These are phyloP conservation scores for Nasonovia ribisnigri DNA, from an alignment of 2,888 invertebrate genomes.

Conservation along the genomic window DNA sequence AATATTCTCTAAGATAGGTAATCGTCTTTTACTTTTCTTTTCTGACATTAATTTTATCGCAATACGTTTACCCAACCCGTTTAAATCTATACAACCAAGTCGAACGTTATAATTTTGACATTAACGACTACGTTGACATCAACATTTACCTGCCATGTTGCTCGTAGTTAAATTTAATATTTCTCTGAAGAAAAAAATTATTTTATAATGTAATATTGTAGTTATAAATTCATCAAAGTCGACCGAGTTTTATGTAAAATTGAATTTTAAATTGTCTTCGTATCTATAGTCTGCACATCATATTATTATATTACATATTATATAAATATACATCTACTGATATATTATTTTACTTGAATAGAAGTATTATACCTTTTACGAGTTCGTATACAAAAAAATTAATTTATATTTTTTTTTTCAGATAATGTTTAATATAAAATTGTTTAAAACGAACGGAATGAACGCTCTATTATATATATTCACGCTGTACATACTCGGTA, in stretches of 20 bases:
- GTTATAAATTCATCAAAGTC: background rate
- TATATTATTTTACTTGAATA: background rate
- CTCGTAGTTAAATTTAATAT: background rate
- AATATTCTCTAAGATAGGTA: background rate
- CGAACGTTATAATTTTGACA: background rate
- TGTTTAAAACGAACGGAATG: background rate
- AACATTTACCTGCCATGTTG: background rate
- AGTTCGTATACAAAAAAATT: background rate
- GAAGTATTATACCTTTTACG: background rate
- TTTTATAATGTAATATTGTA: background rate
- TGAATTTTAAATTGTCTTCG: background rate
- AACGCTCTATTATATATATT: slow-evolving; percentile 48
- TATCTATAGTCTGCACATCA: background rate
- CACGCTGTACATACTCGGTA: slow-evolving; percentile 52
- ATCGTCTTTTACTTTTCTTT: background rate
- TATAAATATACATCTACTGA: no score
- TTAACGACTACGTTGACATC: background rate
- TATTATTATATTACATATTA: background rate
- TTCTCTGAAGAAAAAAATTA: background rate
- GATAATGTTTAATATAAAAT: slow-evolving; percentile 1
- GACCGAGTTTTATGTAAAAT: background rate
- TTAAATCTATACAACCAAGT: background rate
- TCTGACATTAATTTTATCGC: background rate
- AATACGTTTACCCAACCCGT: no score
- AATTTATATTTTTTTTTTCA: background rate